These are phyloP conservation scores for Catalaphyllia jardinei DNA, from an alignment of 64 coral and sea anemone genomes.

Conservation along the genomic window DNA sequence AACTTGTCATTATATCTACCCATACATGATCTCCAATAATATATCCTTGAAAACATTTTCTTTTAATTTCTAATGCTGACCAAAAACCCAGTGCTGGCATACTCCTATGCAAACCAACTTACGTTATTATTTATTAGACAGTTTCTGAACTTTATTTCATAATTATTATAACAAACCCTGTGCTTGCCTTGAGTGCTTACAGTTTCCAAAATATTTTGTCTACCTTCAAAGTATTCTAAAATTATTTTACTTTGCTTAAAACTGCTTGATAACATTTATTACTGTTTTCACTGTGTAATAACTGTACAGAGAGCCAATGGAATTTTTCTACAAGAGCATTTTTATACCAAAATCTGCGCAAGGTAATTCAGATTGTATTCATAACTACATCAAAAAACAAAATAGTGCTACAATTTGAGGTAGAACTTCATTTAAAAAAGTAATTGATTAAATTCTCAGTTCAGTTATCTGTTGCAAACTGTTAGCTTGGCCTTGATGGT, in stretches of 20 bases:
- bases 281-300: background rate
- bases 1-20: background rate
- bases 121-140: background rate
- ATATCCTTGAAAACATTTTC: too few species aligned
- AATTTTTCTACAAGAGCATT: constrained; percentile 28
- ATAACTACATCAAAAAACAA: background rate
- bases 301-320: constrained; percentile 6
- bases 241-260: too few species aligned
- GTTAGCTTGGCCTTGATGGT: too few species aligned
- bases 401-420: too few species aligned
- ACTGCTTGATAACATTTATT: too few species aligned
- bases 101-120: background rate
- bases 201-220: too few species aligned
- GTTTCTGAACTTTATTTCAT: background rate
- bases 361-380: background rate
- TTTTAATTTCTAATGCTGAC: background rate
- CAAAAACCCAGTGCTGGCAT: background rate
- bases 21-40: background rate
- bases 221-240: too few species aligned
- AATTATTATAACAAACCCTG: background rate
- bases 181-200: too few species aligned
- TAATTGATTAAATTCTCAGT: too few species aligned
- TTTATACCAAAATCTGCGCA: background rate
- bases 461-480: too few species aligned
- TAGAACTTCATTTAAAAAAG: too few species aligned